Percentiles rank a stretch among this genome's conserved stretches.
Evolutionary conservation across 2,113 vertebrate species (phyloP).

Genomic region (Eulemur macaco): DNA sequence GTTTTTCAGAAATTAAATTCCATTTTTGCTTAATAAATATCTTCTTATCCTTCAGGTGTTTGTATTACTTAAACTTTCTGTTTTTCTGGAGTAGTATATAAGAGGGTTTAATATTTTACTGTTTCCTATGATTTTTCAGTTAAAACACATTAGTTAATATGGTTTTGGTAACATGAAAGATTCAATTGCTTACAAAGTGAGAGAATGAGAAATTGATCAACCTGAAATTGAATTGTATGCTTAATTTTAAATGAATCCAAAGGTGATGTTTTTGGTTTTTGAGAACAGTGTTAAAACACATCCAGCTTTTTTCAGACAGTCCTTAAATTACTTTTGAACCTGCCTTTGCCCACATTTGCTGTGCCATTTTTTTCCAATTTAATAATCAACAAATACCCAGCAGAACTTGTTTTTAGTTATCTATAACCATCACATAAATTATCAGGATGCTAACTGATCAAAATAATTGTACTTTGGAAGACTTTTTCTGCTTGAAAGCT

Average conservation of each 20-base stretch:
- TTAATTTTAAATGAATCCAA: conserved; percentile 33
- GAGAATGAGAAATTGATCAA: neutral
- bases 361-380: neutral
- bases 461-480: conserved; percentile 21
- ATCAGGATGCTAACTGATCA: neutral
- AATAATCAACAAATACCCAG: neutral
- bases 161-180: neutral
- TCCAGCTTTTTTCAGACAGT: neutral
- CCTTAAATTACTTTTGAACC: neutral
- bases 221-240: conserved; percentile 7
- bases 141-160: neutral
- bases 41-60: neutral
- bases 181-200: neutral
- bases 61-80: neutral
- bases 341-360: neutral
- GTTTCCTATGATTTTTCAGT: conserved; percentile 15
- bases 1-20: conserved; percentile 15
- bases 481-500: neutral
- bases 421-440: neutral
- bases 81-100: neutral
- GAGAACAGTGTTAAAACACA: neutral
- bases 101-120: conserved; percentile 34
- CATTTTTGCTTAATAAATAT: conserved; percentile 10
- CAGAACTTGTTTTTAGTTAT: neutral
- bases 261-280: conserved; percentile 12